Conservation (phyloP, 2,113 vertebrate genomes). For the Pelecanus crispus region DNA sequence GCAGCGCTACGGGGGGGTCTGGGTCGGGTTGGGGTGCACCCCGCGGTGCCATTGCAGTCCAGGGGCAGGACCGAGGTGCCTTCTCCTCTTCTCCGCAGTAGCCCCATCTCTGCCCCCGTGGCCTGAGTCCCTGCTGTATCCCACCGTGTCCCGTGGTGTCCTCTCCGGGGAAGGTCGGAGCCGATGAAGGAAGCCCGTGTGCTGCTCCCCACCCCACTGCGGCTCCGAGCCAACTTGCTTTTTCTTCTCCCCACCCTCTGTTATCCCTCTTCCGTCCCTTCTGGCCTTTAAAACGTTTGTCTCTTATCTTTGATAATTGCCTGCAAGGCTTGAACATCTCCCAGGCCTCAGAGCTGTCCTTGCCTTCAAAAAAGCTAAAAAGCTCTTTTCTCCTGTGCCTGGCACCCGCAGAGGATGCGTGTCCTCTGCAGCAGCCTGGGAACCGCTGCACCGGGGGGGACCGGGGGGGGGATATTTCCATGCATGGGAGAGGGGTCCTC, state of each 20-base stretch:
- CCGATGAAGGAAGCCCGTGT: neutral
- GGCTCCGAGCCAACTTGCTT: accelerated
- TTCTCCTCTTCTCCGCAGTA: neutral
- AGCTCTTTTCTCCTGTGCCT: neutral
- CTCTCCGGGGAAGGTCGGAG: neutral
- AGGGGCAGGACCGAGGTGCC: neutral
- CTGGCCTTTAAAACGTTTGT: neutral
- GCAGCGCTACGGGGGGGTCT: neutral
- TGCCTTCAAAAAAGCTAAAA: neutral
- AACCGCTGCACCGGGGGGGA: accelerated
- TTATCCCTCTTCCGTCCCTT: neutral
- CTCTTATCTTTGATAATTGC: neutral
- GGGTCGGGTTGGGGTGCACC: neutral
- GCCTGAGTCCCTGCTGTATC: accelerated
- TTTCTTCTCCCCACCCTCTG: neutral
- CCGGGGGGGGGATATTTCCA: neutral
- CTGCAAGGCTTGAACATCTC: neutral
- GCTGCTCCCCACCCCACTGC: neutral
- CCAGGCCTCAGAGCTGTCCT: neutral
- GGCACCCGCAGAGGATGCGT: accelerated
- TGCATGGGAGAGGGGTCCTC: neutral
- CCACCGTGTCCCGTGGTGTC: neutral
- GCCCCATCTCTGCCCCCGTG: neutral
- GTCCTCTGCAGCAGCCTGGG: neutral
- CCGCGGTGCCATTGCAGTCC: neutral